Conservation (phyloP, 2,797 vertebrate species). For the Notolepis coatsorum region DNA sequence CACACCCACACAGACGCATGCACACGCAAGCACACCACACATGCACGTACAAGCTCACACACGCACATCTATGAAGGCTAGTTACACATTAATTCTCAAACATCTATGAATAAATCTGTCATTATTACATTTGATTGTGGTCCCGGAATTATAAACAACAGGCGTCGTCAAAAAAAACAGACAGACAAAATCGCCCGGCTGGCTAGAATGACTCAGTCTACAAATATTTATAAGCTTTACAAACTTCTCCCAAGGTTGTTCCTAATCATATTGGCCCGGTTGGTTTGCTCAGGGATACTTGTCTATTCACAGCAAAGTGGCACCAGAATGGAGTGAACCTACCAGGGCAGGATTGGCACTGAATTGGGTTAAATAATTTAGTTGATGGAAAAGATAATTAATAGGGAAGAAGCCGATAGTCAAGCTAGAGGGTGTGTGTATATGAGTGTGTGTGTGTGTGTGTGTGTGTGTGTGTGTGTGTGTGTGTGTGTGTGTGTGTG, state of each 20-base stretch:
- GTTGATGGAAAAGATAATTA: slow-evolving; percentile 81
- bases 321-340: slow-evolving; percentile 51
- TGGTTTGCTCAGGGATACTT: slow-evolving; percentile 33
- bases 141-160: neutral
- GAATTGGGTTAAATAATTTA: slow-evolving; percentile 82
- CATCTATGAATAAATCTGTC: no score
- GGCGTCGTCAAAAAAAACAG: neutral
- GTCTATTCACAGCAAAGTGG: slow-evolving; percentile 42
- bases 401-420: slow-evolving; percentile 75
- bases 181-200: neutral
- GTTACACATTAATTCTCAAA: neutral
- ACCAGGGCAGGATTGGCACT: slow-evolving; percentile 60
- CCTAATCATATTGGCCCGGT: slow-evolving; percentile 38
- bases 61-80: neutral
- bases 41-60: no score
- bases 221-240: slow-evolving; percentile 8
- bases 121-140: neutral
- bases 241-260: slow-evolving; percentile 34
- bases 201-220: neutral
- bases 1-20: slow-evolving; percentile 2
- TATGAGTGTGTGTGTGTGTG: slow-evolving; percentile 5
- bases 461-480: slow-evolving; percentile 19
- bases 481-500: slow-evolving; percentile 17
- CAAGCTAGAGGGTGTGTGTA: slow-evolving; percentile 20
- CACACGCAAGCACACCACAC: neutral